These are phyloP conservation scores for Lingula anatina DNA, from an alignment of 2,888 invertebrate species.

Conservation along the genomic window DNA sequence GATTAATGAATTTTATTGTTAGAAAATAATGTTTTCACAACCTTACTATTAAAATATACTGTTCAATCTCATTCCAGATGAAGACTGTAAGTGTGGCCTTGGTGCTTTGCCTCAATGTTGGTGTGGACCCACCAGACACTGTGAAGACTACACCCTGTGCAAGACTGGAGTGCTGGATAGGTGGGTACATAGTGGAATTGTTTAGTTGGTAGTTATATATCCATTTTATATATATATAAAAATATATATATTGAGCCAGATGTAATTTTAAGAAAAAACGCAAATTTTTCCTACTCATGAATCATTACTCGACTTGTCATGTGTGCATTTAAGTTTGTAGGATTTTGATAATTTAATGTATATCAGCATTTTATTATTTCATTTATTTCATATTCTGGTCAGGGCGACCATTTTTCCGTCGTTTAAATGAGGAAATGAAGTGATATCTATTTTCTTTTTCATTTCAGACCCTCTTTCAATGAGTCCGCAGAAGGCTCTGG, in stretches of 20 bases:
- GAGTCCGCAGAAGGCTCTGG: conserved; percentile 86
- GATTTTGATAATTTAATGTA: no score
- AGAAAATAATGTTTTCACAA: no score
- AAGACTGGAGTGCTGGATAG: conserved; percentile 93
- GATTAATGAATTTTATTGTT: no score
- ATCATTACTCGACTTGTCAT: no score
- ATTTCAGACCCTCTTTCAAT: conserved; percentile 67
- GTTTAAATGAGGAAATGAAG: no score
- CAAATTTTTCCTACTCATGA: no score
- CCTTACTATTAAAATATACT: no score
- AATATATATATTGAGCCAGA: not conserved
- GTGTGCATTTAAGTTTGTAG: no score
- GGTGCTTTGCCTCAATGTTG: conserved; percentile 94
- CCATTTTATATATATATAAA: not conserved
- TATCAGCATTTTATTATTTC: no score
- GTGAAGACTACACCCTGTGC: conserved; percentile 97
- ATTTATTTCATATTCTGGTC: no score
- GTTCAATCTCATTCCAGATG: conserved; percentile 69
- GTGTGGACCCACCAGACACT: conserved; percentile 98
- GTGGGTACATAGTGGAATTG: conserved; percentile 56
- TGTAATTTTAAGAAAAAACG: not conserved
- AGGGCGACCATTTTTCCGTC: no score
- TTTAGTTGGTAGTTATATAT: conserved; percentile 8
- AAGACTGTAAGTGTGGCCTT: conserved; percentile 98
- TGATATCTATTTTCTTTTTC: no score